A percentile compares a stretch with the other conserved stretches of the same genome.
Conservation (phyloP, 2,113 vertebrate species). For the Collichthys lucidus region DNA sequence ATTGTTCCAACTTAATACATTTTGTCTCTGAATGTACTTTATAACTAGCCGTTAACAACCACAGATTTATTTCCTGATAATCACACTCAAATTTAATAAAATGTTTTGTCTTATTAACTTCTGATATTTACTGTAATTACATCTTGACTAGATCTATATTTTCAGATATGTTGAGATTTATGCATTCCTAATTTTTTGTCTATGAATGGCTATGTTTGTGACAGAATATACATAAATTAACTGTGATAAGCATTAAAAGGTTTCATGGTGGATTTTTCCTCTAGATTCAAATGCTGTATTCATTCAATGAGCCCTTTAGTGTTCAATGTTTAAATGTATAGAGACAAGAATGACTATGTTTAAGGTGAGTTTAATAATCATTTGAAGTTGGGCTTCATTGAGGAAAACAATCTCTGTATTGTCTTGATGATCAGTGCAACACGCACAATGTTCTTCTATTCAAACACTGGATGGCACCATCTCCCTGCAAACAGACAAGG, state of each 20-base stretch:
- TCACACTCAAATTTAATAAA: no score
- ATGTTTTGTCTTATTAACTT: no score
- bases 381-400: constrained; percentile 32
- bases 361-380: constrained; percentile 26
- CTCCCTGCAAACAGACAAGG: constrained; percentile 48
- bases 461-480: constrained; percentile 63
- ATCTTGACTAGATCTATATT: not conserved
- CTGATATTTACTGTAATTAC: not conserved
- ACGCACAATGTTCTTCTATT: constrained; percentile 30
- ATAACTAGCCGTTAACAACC: not conserved
- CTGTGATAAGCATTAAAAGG: not conserved
- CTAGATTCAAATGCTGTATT: constrained; percentile 25
- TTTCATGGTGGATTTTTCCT: constrained; percentile 54
- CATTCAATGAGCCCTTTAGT: constrained; percentile 40
- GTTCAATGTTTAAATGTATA: constrained; percentile 13
- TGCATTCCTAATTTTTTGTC: not conserved
- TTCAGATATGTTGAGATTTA: not conserved
- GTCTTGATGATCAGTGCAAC: constrained; percentile 30
- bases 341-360: not conserved
- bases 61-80: not conserved
- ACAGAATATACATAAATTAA: not conserved
- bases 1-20: not conserved
- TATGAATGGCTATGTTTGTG: not conserved
- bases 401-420: constrained; percentile 48
- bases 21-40: not conserved